Percentiles rank a stretch among this genome's conserved stretches.
Evolutionary conservation across 2,888 invertebrate genomes (phyloP).

Genomic region (Agrochola lychnidis): DNA sequence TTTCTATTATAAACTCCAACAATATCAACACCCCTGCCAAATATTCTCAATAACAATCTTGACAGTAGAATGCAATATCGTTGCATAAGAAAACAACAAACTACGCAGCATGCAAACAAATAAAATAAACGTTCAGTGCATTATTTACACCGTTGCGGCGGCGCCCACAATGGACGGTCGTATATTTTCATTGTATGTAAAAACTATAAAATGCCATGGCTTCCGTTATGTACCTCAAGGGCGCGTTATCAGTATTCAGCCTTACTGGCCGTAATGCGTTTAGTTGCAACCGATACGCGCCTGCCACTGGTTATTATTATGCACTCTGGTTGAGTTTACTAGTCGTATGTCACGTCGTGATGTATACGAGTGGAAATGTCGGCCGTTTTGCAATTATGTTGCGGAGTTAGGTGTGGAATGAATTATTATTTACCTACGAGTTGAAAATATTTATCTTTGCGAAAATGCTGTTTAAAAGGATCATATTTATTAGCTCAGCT

Average conservation of each 20-base stretch:
- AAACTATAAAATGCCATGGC: slow-evolving; percentile 47
- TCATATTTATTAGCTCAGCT: too few species aligned
- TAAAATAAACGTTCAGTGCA: slow-evolving; percentile 29
- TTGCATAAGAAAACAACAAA: slow-evolving; percentile 19
- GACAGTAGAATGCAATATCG: slow-evolving; percentile 14
- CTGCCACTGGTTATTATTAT: slow-evolving; percentile 11
- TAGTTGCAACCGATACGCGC: slow-evolving; percentile 43
- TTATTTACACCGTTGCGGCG: slow-evolving; percentile 19
- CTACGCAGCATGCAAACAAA: slow-evolving; percentile 32
- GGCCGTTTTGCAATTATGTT: slow-evolving; percentile 18
- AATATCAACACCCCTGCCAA: slow-evolving; percentile 8
- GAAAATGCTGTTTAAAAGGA: not conserved
- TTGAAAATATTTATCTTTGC: slow-evolving; percentile 10
- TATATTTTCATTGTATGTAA: slow-evolving; percentile 60
- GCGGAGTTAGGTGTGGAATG: slow-evolving; percentile 8
- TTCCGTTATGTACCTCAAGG: slow-evolving; percentile 57
- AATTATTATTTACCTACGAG: slow-evolving; percentile 11
- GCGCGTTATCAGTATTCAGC: slow-evolving; percentile 47
- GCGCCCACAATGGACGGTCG: slow-evolving; percentile 22
- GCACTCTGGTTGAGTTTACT: slow-evolving; percentile 1
- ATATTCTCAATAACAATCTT: slow-evolving; percentile 10
- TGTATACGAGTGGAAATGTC: slow-evolving; percentile 22
- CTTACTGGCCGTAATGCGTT: slow-evolving; percentile 42
- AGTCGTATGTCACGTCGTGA: slow-evolving; percentile 29
- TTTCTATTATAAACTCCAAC: not conserved